These are phyloP conservation scores for Choristoneura fumiferana DNA, from an alignment of 1,140 invertebrate species.

Conservation along the genomic window DNA sequence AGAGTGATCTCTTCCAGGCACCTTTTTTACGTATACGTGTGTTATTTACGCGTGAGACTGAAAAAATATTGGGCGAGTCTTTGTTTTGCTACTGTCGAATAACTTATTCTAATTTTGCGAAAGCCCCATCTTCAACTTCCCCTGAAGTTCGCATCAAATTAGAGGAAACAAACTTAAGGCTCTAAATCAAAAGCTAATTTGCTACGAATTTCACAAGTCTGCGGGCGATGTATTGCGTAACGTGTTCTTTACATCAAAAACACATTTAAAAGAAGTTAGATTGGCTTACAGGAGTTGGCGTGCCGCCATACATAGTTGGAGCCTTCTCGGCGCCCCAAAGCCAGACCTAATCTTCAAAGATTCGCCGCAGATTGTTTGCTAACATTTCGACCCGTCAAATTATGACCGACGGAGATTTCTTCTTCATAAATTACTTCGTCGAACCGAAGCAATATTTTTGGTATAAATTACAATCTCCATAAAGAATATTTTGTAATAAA, in stretches of 20 bases:
- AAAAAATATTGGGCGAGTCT: too few species aligned
- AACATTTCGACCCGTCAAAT: conserved; percentile 66
- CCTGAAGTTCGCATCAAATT: conserved; percentile 16
- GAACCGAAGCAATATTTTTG: background rate
- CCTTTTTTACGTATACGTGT: too few species aligned
- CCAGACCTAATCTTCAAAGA: conserved; percentile 70
- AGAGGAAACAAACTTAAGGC: conserved; percentile 44
- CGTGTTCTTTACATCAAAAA: conserved; percentile 77
- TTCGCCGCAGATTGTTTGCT: conserved; percentile 71
- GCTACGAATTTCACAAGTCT: conserved; percentile 57
- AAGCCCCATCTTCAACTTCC: conserved; percentile 23
- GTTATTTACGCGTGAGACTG: too few species aligned
- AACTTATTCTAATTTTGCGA: conserved; percentile 4
- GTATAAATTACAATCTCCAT: too few species aligned
- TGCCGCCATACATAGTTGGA: conserved; percentile 68
- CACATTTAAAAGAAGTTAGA: conserved; percentile 79
- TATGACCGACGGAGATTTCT: conserved; percentile 59
- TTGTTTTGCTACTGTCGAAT: background rate
- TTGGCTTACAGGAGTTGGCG: conserved; percentile 76
- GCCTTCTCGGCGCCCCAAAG: conserved; percentile 65
- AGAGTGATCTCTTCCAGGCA: too few species aligned
- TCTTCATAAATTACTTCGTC: conserved; percentile 55
- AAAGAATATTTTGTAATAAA: too few species aligned
- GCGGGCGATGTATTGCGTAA: conserved; percentile 66
- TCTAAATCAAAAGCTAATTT: conserved; percentile 75